Evolutionary conservation across 1,140 invertebrate species (phyloP), one percentile per base, ranked within the genome.

Genomic region (Globodera ellingtonae): DNA sequence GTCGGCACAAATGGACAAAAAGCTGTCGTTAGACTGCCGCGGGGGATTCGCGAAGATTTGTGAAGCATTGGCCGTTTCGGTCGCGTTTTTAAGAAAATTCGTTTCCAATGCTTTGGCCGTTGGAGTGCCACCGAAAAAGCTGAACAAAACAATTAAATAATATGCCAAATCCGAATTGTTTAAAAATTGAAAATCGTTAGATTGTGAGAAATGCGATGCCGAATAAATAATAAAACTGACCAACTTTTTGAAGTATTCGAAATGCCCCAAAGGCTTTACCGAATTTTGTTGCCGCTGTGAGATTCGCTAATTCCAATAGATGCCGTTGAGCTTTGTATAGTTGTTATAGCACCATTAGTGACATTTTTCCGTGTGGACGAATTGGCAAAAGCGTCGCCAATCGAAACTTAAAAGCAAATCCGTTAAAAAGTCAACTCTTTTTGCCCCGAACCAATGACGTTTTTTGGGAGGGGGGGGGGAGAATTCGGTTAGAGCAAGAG

Each of bases 1-100:
- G 46, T 35, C 5, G 5, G 79, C 81, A 59, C 84, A 85, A 46
- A 24, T 15, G 70, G 81, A 48, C 48, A 75, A 21, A 21, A 24
- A 24, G 47, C 7, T 46, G 13, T 50, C 9, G 56, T 62, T 18
- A 18, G 56, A 62, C 5, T 62, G 56, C 56, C 56, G 56, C 15
- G 56, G 15, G 56, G 56, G 10, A 62, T 18, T 18, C 56, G 18
- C 56, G 15, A 62, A 62, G 18, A 18, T 6, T 18, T 2, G 18
- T 6, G 56, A 18, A 6, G 18, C 10, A 62, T 62, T 62, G 7
- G 50, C 10, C 50, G 50, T 52, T 52, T 52, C 10, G 50, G 50
- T 52, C 10, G 50, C 10, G 50, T 52, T 52, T 52, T 62, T 2
- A 15, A 6, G 56, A 10, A 62, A 62, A 3, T 62, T 62, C 52